phyloP scores from a whole-genome alignment of 2,113 vertebrate genomes.

The Sus scrofa region DNA sequence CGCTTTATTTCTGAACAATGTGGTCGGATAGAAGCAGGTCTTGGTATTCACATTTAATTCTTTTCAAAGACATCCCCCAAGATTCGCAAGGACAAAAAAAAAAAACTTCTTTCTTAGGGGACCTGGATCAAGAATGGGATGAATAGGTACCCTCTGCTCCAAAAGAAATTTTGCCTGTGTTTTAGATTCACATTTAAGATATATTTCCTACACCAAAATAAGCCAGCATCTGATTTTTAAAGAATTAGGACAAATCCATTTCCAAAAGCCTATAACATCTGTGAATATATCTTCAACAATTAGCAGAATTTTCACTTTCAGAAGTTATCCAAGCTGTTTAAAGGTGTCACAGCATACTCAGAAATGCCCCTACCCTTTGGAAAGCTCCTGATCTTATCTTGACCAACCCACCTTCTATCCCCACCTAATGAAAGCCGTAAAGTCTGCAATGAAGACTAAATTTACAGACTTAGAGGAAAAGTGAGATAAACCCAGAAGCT shows the following conservation, averaged over 20 bases:
- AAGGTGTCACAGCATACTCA: neutral
- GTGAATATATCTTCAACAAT: slow-evolving; percentile 65
- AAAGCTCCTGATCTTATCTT: slow-evolving; percentile 43
- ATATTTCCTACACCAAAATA: slow-evolving; percentile 34
- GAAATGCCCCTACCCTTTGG: slow-evolving; percentile 1
- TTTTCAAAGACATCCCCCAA: neutral
- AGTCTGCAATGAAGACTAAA: neutral
- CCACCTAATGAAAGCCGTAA: neutral
- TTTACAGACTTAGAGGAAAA: slow-evolving; percentile 16
- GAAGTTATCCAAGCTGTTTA: slow-evolving; percentile 2
- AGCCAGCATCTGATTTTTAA: slow-evolving; percentile 65
- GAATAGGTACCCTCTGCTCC: neutral
- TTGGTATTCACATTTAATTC: slow-evolving; percentile 20
- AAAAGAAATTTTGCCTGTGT: slow-evolving; percentile 42
- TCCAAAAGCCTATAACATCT: slow-evolving; percentile 60
- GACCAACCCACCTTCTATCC: neutral
- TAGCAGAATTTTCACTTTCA: slow-evolving; percentile 57
- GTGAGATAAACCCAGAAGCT: slow-evolving; percentile 23
- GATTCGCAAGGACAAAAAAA: neutral
- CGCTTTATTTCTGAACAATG: neutral
- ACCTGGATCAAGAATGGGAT: neutral
- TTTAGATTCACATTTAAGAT: slow-evolving; percentile 51
- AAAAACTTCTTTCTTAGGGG: neutral
- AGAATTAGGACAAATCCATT: slow-evolving; percentile 57
- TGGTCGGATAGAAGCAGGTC: neutral